Conservation (phyloP, 2,888 invertebrate species). For the Xestoiulus laeticollis region DNA sequence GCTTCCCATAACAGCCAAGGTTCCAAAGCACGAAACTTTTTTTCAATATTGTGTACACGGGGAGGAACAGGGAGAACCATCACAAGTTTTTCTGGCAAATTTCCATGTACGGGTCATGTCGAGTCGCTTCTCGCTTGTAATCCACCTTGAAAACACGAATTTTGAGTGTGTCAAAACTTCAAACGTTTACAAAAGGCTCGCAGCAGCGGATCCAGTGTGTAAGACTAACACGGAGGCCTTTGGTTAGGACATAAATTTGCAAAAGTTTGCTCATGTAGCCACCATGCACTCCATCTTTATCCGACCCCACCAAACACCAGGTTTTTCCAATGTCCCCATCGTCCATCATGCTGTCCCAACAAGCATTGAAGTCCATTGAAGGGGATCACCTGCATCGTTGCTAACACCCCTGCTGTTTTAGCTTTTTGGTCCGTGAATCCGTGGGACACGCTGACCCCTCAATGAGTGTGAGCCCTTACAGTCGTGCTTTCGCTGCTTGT, state of each 20-base stretch:
- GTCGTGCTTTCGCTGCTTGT: not conserved
- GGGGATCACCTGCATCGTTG: constrained; percentile 45
- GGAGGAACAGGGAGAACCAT: too few species aligned
- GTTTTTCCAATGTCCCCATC: constrained; percentile 39
- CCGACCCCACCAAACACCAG: not conserved
- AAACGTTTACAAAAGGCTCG: not conserved
- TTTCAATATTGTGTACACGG: too few species aligned
- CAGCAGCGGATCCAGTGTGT: not conserved
- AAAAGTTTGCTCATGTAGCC: not conserved
- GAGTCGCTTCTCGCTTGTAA: not conserved
- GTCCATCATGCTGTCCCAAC: constrained; percentile 51
- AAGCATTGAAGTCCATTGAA: constrained; percentile 39
- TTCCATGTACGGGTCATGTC: not conserved
- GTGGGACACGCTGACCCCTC: not conserved
- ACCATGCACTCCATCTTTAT: not conserved
- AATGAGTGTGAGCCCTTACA: constrained; percentile 9
- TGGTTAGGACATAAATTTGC: not conserved
- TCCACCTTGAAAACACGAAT: not conserved
- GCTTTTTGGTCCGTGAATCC: constrained; percentile 50
- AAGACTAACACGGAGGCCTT: not conserved
- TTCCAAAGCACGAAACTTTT: too few species aligned
- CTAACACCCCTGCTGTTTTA: constrained; percentile 52
- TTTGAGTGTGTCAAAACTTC: not conserved
- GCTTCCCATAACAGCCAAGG: too few species aligned
- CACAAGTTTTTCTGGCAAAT: not conserved